Base-by-base conservation (phyloP, 2,113 vertebrate genomes). In the Callospermophilus lateralis region DNA sequence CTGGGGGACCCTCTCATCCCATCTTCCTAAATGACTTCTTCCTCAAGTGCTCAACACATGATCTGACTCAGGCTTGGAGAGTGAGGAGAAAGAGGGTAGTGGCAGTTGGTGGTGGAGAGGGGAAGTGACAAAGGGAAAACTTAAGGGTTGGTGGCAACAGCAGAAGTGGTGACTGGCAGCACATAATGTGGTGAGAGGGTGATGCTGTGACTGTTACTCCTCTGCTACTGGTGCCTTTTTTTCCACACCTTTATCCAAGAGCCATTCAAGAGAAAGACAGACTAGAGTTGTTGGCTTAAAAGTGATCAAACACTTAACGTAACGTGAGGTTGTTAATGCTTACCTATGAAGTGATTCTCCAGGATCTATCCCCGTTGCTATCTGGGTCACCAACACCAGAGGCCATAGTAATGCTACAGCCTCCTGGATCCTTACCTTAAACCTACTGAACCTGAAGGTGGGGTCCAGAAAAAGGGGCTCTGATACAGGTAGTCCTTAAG, bases 41-140 rank as follows among this genome's bases (percentile, higher is more conserved):
- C 88, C 73, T 78, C 68, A 24, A 72, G 77, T 48, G 76, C 39
- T 90, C 42, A 37, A 16, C 55, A n/a, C 9, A 87, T 79, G 63
- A 48, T 93, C 86, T 92, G 93, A 94, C 87, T 94, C 94, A 78
- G 80, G 45, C 45, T 67, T 32, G 15, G 83, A 72, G 45, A 72
- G 48, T 65, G 87, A 96, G 73, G 63, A 45, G 70, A 70, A 55
- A 70, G 28, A 48, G 17, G 30, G 26, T 34, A 58, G 55, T 89
- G 79, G 53, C 72, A 30, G 96, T 81, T 97, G 92, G 89, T 90
- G 80, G 84, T 53, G 28, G 84, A 87, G 61, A 87, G 51, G 72
- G 96, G 97, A 97, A 97, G 87, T 97, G 96, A 95, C 90, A 97
- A 94, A 97, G 79, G 95, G 96, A 97, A 97, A 97, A 80, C 51